phyloP scores from a whole-genome alignment of 2,888 invertebrate genomes.

The Amblyjoppa proteus region DNA sequence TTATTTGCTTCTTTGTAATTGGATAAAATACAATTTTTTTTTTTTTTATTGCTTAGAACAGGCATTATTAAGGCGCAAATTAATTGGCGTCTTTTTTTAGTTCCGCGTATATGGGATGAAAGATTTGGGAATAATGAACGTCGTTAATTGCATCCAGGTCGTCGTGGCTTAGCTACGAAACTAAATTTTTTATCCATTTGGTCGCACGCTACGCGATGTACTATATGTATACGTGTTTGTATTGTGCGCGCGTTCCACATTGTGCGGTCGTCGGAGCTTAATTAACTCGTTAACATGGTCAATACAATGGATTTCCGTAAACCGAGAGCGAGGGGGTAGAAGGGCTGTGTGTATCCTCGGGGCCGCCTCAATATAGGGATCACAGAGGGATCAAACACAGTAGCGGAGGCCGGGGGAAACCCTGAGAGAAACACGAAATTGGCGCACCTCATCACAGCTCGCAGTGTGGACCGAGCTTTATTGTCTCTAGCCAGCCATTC shows the following conservation, averaged over 20 bases:
- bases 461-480: background rate
- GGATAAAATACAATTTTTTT: no score
- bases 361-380: conserved; percentile 24
- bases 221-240: background rate
- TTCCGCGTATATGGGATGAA: background rate
- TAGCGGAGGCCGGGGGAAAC: conserved; percentile 5
- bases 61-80: no score
- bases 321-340: conserved; percentile 4
- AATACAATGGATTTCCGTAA: conserved; percentile 31
- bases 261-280: conserved; percentile 12
- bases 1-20: no score
- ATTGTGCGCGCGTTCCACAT: conserved; percentile 8
- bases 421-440: conserved; percentile 15
- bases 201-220: background rate
- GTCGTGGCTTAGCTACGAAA: conserved; percentile 1
- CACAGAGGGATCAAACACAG: conserved; percentile 30
- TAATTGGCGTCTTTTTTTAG: background rate
- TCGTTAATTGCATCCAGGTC: background rate
- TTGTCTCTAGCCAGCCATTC: conserved; percentile 18
- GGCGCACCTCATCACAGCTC: background rate
- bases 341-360: background rate
- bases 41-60: no score
- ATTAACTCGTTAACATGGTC: conserved; percentile 40
- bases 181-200: background rate
- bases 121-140: background rate